Conservation (phyloP, 2,888 invertebrate genomes). For the Platycheirus albimanus region DNA sequence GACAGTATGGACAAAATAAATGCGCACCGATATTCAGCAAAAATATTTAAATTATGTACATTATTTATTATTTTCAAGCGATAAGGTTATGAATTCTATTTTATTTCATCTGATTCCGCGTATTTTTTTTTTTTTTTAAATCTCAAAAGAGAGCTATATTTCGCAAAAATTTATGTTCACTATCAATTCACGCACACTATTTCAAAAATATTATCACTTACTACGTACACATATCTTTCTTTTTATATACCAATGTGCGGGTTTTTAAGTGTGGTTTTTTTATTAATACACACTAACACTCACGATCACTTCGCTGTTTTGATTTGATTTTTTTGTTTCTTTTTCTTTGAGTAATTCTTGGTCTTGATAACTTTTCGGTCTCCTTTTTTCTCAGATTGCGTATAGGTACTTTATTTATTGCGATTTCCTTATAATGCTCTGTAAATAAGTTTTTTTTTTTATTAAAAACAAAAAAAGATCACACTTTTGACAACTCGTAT, state of each 20-base stretch:
- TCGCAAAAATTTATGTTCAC: constrained; percentile 43
- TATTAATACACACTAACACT: constrained; percentile 57
- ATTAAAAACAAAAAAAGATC: too few relatives aligned
- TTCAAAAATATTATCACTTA: constrained; percentile 54
- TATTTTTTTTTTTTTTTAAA: constrained; percentile 23
- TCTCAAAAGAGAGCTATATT: constrained; percentile 46
- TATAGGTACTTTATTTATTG: too few relatives aligned
- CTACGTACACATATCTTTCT: constrained; percentile 15
- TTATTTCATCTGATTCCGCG: constrained; percentile 49
- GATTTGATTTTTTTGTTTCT: constrained; percentile 31
- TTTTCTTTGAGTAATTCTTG: constrained; percentile 32
- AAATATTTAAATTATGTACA: too few relatives aligned
- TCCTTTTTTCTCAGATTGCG: neutral
- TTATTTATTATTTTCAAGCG: too few relatives aligned
- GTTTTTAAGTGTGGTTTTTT: constrained; percentile 5
- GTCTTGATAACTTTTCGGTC: constrained; percentile 26
- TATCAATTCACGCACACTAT: constrained; percentile 55
- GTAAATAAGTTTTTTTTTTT: too few relatives aligned
- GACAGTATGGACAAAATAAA: constrained; percentile 11
- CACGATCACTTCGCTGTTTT: constrained; percentile 66
- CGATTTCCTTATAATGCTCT: too few relatives aligned
- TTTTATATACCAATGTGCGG: too few relatives aligned
- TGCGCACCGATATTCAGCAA: constrained; percentile 22
- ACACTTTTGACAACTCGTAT: too few relatives aligned
- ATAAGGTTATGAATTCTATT: constrained; percentile 28